Percentiles rank a stretch among this genome's conserved stretches.
Conservation (phyloP, 2,113 vertebrate genomes). For the Platichthys stellatus region DNA sequence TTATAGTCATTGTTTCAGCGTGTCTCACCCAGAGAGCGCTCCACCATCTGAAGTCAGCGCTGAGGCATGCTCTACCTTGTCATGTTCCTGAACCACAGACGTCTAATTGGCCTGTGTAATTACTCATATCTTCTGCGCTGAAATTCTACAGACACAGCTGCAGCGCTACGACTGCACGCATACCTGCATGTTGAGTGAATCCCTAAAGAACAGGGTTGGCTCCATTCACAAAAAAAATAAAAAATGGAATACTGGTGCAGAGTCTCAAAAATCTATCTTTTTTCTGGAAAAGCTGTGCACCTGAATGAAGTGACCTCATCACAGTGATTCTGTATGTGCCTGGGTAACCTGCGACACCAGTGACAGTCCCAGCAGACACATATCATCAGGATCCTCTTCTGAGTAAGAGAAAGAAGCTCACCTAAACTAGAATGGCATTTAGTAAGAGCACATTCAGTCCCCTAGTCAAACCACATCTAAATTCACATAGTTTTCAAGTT, state of each 20-base stretch:
- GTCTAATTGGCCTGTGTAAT: slow-evolving; percentile 44
- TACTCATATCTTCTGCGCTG: slow-evolving; percentile 29
- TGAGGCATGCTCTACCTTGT: slow-evolving; percentile 23
- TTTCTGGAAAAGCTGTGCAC: slow-evolving; percentile 27
- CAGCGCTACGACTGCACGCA: background rate
- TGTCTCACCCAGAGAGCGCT: slow-evolving; percentile 36
- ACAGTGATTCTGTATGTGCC: background rate
- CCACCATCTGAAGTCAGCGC: slow-evolving; percentile 3
- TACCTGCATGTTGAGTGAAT: slow-evolving; percentile 34
- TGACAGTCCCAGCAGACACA: background rate
- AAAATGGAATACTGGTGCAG: background rate
- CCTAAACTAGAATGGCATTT: no score
- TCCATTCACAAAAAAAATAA: slow-evolving; percentile 5
- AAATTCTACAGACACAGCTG: slow-evolving; percentile 35
- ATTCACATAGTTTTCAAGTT: no score
- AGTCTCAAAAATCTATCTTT: slow-evolving; percentile 11
- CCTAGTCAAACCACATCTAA: no score
- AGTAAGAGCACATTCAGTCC: no score
- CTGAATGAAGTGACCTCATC: slow-evolving; percentile 36
- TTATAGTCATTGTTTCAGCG: slow-evolving; percentile 62
- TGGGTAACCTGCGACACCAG: background rate
- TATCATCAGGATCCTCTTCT: no score
- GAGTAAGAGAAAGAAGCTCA: background rate
- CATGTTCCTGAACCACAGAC: slow-evolving; percentile 39
- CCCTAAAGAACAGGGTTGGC: slow-evolving; percentile 29